Evolutionary conservation across 2,888 invertebrate genomes (phyloP).

Genomic region (Cistogaster globosa): DNA sequence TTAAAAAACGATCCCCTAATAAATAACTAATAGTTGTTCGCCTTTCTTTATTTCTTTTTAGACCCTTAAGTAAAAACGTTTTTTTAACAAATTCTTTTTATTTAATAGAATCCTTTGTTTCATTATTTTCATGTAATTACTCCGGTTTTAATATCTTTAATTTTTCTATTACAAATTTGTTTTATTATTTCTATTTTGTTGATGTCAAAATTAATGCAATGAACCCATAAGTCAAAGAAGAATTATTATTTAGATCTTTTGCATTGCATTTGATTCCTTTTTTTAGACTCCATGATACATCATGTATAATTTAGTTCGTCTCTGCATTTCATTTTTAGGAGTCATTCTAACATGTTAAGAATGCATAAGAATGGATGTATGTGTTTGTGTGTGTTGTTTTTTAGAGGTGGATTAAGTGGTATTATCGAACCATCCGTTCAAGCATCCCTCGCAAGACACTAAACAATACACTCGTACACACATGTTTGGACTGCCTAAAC

Average conservation of each 20-base stretch:
- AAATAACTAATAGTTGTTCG: no score
- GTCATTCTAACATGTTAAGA: conserved; percentile 64
- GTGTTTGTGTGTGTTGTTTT: conserved; percentile 43
- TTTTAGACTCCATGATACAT: conserved; percentile 59
- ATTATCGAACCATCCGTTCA: conserved; percentile 70
- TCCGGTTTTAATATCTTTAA: conserved; percentile 1
- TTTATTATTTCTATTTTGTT: conserved; percentile 5
- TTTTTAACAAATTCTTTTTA: no score
- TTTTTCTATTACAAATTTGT: conserved; percentile 6
- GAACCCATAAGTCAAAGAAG: conserved; percentile 81
- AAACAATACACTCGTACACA: conserved; percentile 55
- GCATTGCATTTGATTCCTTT: conserved; percentile 50
- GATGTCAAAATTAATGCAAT: conserved; percentile 72
- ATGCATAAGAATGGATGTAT: conserved; percentile 16
- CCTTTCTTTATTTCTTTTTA: no score
- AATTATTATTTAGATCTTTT: conserved; percentile 62
- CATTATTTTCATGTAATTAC: background rate
- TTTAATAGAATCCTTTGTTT: no score
- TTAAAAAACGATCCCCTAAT: no score
- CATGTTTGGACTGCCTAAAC: conserved; percentile 44
- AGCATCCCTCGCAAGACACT: conserved; percentile 31
- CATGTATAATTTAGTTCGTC: conserved; percentile 20
- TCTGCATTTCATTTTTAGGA: conserved; percentile 58
- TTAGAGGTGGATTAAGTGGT: conserved; percentile 73
- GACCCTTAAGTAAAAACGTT: no score